Percentiles rank a stretch among this genome's conserved stretches.
Conservation (phyloP, 2,888 invertebrate genomes). For the Lepetodrilus schrolli region DNA sequence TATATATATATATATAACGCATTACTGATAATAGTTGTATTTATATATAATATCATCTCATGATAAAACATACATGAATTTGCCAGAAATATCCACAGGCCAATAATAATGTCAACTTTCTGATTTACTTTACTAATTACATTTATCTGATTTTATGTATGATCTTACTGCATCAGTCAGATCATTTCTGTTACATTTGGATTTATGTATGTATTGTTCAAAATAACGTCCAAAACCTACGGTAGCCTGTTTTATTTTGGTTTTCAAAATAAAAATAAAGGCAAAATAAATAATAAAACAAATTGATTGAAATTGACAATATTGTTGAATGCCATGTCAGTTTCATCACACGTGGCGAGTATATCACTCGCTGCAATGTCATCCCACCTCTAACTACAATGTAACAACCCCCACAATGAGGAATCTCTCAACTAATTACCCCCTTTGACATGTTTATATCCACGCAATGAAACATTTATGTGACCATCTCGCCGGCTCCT, state of each 20-base stretch:
- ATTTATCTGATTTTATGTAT: no score
- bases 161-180: no score
- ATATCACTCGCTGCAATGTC: not conserved
- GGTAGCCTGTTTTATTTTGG: not conserved
- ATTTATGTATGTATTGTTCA: not conserved
- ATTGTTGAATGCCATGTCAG: not conserved
- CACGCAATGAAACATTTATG: conserved; percentile 16
- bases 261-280: not conserved
- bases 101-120: no score
- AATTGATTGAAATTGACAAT: not conserved
- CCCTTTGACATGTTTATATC: conserved; percentile 10
- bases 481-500: not conserved
- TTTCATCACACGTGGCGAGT: not conserved
- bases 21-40: not conserved
- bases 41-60: no score
- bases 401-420: not conserved
- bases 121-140: no score
- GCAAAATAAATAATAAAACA: not conserved
- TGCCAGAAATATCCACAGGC: no score
- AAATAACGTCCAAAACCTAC: not conserved
- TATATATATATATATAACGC: not conserved
- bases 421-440: not conserved
- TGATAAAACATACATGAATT: no score
- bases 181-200: no score
- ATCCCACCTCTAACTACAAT: not conserved